Evolutionary conservation across 2,113 vertebrate species (phyloP), one percentile per base, ranked within the genome.

Genomic region (Opisthocomus hoazin): DNA sequence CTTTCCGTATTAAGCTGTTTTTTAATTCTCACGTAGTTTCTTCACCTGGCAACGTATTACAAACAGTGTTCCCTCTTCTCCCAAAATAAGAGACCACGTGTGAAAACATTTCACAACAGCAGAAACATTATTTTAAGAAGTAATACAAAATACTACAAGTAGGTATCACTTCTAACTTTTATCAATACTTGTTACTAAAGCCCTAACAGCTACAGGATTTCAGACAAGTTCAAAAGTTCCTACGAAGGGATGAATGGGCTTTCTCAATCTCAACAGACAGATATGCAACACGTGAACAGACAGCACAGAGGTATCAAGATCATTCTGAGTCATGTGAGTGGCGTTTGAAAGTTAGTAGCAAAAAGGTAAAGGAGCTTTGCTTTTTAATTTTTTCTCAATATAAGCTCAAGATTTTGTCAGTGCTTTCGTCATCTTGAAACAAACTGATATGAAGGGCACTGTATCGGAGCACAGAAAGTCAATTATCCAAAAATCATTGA

Each of bases 71-170:
- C 45, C 11, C 8, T 74, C 26, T 64, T 86, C 54, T 63, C 36
- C n/a, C 43, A 45, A 81, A 13, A 29, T 23, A 34, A 57, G 4
- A 5, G 26, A 71, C 12, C 1, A 6, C 0, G 0, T 17, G 34
- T 37, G 5, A 60, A 90, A 64, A 92, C 36, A 34, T 50, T n/a
- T 68, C 64, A 39, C 12, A 65, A 23, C 68, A 84, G 34, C 79
- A 63, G 7, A 53, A 64, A 36, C 11, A 20, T 37, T 34, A 65
- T 51, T 79, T 48, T 39, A 83, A 45, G 63, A 73, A 74, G 43
- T 9, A 48, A 15, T 48, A 50, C 5, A 70, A 60, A 45, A 73
- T 10, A 19, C 7, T 17, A 53, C 3, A 79, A 0, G 2, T 15
- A 51, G 30, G 11, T 58, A 53, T 19, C 10, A 27, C 48, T 80